Percentiles rank a stretch among this genome's conserved stretches.
These are phyloP conservation scores for Sphinx pinastri DNA, from an alignment of 2,888 invertebrate genomes.

Conservation along the genomic window DNA sequence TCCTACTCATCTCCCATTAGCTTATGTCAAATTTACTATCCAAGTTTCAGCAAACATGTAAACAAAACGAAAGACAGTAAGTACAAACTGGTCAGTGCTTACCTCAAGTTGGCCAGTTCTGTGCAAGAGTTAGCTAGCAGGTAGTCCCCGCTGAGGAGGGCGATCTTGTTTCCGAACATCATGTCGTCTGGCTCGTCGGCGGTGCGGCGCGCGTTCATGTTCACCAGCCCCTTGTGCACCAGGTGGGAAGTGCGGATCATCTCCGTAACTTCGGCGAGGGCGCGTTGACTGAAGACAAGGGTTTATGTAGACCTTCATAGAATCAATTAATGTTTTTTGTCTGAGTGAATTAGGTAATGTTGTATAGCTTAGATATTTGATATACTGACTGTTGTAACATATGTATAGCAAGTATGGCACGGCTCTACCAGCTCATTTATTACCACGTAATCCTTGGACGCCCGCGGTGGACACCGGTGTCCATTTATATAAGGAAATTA, in stretches of 20 bases:
- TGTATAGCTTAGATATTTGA: no score
- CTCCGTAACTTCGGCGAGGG: slow-evolving; percentile 97
- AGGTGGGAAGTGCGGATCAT: slow-evolving; percentile 97
- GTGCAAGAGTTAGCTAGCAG: slow-evolving; percentile 94
- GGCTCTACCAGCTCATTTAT: no score
- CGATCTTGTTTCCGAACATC: slow-evolving; percentile 98
- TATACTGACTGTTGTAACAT: no score
- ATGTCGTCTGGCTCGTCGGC: slow-evolving; percentile 87
- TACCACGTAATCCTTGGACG: no score
- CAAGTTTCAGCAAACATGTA: background rate
- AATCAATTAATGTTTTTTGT: no score
- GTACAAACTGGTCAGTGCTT: slow-evolving; percentile 37
- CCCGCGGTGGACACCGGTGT: no score
- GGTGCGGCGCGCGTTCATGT: slow-evolving; percentile 87
- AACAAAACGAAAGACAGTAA: background rate
- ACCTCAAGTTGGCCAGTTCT: slow-evolving; percentile 91
- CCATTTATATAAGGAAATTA: no score
- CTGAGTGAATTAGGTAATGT: no score
- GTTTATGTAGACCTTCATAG: background rate
- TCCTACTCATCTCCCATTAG: no score
- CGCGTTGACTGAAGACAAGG: slow-evolving; percentile 86
- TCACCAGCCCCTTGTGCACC: slow-evolving; percentile 94
- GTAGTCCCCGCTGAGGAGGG: slow-evolving; percentile 96
- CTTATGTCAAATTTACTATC: no score
- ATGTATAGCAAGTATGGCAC: no score